Evolutionary conservation across 1,140 invertebrate genomes (phyloP).

Genomic region (Drosophila ambigua): DNA sequence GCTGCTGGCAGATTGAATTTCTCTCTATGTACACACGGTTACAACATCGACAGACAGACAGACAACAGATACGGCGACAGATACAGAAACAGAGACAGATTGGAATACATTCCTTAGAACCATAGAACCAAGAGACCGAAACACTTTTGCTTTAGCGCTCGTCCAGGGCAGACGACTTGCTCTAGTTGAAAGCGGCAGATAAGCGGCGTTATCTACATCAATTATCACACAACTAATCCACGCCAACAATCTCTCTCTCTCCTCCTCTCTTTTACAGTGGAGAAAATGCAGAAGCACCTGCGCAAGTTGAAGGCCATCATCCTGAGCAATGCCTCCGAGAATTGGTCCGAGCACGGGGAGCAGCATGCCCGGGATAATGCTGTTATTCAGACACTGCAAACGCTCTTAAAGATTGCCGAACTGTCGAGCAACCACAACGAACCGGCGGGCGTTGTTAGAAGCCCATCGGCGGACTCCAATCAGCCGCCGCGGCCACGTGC

Average conservation of each 20-base stretch:
- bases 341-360: slow-evolving; percentile 69
- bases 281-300: slow-evolving; percentile 82
- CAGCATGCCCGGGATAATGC: slow-evolving; percentile 75
- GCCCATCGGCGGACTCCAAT: slow-evolving; percentile 32
- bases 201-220: slow-evolving; percentile 39
- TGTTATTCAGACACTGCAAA: slow-evolving; percentile 76
- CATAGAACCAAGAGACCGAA: slow-evolving; percentile 2
- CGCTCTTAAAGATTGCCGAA: slow-evolving; percentile 78
- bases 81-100: slow-evolving; percentile 13
- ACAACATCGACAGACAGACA: slow-evolving; percentile 34
- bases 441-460: slow-evolving; percentile 52
- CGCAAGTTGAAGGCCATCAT: slow-evolving; percentile 74
- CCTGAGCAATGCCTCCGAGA: slow-evolving; percentile 56
- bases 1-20: slow-evolving; percentile 61
- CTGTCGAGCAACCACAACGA: slow-evolving; percentile 68
- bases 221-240: slow-evolving; percentile 24
- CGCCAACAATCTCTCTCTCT: slow-evolving; percentile 29
- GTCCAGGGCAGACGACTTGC: slow-evolving; percentile 44
- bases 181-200: slow-evolving; percentile 57
- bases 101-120: slow-evolving; percentile 50
- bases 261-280: slow-evolving; percentile 51
- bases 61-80: slow-evolving; percentile 11
- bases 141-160: slow-evolving; percentile 71
- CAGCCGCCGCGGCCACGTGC: slow-evolving; percentile 54
- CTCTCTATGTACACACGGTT: slow-evolving; percentile 44